A percentile compares a stretch with the other conserved stretches of the same genome.
Evolutionary conservation across 2,113 vertebrate species (phyloP).

Genomic region (Bungarus multicinctus): DNA sequence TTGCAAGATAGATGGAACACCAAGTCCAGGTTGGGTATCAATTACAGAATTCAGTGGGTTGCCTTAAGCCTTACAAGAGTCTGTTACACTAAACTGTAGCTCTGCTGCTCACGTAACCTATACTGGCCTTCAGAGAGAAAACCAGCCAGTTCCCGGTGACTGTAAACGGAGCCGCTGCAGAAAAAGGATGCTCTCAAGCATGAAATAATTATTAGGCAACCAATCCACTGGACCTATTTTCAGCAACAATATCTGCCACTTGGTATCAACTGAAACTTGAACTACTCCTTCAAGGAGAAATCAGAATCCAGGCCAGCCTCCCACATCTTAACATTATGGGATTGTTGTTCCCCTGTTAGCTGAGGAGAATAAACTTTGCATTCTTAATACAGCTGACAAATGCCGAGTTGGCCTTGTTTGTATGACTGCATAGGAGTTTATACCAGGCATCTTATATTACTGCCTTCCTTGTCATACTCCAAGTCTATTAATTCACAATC

Average conservation of each 20-base stretch:
- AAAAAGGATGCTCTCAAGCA: slow-evolving; percentile 44
- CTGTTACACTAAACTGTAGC: slow-evolving; percentile 59
- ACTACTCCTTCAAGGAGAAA: background rate
- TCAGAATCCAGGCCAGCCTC: background rate
- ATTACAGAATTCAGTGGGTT: slow-evolving; percentile 4
- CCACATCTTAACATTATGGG: background rate
- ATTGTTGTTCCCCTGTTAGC: background rate
- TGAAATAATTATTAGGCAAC: slow-evolving; percentile 64
- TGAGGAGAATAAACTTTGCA: background rate
- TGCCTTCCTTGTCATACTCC: background rate
- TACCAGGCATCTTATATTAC: background rate
- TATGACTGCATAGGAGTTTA: background rate
- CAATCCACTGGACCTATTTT: slow-evolving; percentile 30
- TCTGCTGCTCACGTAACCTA: slow-evolving; percentile 34
- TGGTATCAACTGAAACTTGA: background rate
- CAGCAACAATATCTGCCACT: slow-evolving; percentile 14
- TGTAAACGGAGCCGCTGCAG: slow-evolving; percentile 50
- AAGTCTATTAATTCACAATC: background rate
- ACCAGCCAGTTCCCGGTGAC: background rate
- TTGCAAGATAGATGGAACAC: background rate
- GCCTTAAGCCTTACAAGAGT: background rate
- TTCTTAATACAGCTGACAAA: background rate
- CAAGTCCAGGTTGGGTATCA: background rate
- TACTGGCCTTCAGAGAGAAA: slow-evolving; percentile 27
- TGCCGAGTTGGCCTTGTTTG: background rate